phyloP scores from a whole-genome alignment of 2,888 invertebrate genomes.

The Apotomis capreana region DNA sequence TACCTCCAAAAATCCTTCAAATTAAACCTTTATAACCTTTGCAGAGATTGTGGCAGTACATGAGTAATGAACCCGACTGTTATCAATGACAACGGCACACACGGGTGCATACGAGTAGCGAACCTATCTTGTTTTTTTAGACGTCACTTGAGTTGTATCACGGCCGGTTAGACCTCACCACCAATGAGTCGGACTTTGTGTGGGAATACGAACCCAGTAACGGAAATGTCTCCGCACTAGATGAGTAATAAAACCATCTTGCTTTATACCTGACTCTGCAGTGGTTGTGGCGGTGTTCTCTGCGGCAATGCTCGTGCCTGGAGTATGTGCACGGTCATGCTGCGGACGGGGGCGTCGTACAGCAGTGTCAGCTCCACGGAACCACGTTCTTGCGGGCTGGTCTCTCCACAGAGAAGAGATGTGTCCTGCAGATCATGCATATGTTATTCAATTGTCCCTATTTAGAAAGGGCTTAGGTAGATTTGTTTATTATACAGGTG shows the following conservation, averaged over 20 bases:
- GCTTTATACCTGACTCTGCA: conserved; percentile 67
- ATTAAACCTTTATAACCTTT: conserved; percentile 2
- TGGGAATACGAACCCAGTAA: no score
- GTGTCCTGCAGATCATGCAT: conserved; percentile 66
- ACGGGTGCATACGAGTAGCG: no score
- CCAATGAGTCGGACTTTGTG: no score
- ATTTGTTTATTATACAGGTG: no score
- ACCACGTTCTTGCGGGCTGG: conserved; percentile 86
- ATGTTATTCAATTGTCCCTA: neutral
- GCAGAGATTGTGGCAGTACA: neutral
- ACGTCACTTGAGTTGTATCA: no score
- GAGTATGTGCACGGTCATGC: conserved; percentile 95
- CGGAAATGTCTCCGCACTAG: no score
- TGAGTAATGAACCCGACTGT: neutral
- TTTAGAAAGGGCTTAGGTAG: no score
- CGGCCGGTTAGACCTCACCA: no score
- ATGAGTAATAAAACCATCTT: no score
- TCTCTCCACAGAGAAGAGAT: conserved; percentile 76
- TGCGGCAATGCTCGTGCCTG: conserved; percentile 92
- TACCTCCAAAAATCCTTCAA: neutral
- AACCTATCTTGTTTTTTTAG: no score
- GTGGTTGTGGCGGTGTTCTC: conserved; percentile 73
- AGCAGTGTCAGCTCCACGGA: conserved; percentile 93
- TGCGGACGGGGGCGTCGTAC: conserved; percentile 95
- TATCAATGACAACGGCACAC: neutral